Evolutionary conservation across 2,888 invertebrate species (phyloP).

Genomic region (Chouioia cunea): DNA sequence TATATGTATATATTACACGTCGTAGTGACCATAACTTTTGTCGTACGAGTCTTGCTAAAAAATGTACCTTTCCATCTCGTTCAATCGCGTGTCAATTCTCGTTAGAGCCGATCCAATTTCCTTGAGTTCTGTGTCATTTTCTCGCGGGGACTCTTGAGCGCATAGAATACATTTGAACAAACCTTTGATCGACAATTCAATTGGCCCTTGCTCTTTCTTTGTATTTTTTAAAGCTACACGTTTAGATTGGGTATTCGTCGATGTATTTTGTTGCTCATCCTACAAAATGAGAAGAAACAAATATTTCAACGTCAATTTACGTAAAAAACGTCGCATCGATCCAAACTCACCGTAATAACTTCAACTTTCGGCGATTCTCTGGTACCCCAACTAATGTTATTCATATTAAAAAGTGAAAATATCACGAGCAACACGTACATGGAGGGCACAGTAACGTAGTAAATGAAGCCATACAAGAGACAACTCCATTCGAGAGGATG

Average conservation of each 20-base stretch:
- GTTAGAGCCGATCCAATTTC: constrained; percentile 67
- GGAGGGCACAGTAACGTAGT: constrained; percentile 92
- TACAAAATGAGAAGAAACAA: neutral
- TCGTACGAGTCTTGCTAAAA: constrained; percentile 2
- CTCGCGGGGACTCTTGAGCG: constrained; percentile 67
- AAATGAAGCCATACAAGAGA: constrained; percentile 81
- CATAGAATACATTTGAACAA: constrained; percentile 73
- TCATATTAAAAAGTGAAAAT: constrained; percentile 92
- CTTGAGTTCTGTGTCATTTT: constrained; percentile 68
- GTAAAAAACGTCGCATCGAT: too few relatives aligned
- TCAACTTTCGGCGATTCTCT: constrained; percentile 74
- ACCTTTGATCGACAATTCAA: constrained; percentile 71
- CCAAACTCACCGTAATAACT: constrained; percentile 53
- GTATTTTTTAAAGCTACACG: too few relatives aligned
- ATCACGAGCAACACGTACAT: constrained; percentile 95
- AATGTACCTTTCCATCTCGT: constrained; percentile 67
- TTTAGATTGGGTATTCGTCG: neutral
- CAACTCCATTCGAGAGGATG: constrained; percentile 87
- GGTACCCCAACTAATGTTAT: constrained; percentile 95
- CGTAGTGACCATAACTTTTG: too few relatives aligned
- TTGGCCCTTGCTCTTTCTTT: constrained; percentile 66
- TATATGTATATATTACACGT: too few relatives aligned
- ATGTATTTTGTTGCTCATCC: constrained; percentile 49
- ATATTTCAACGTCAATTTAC: neutral
- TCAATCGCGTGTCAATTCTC: constrained; percentile 67